These are phyloP conservation scores for Troides oblongomaculatus DNA, from an alignment of 2,888 invertebrate species.

Conservation along the genomic window DNA sequence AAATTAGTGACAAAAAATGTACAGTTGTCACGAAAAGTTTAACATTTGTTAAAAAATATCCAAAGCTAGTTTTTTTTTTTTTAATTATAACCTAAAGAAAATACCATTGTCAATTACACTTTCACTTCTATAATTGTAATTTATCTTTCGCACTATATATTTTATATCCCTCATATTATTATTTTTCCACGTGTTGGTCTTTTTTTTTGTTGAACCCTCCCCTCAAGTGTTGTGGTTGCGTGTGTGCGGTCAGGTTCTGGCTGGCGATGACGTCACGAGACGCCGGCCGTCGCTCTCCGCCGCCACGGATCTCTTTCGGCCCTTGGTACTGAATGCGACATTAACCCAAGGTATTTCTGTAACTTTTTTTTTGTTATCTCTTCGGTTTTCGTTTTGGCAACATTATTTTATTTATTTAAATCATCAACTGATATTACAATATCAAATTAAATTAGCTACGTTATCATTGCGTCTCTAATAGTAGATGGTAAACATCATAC, in stretches of 20 bases:
- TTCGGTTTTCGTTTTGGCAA: background rate
- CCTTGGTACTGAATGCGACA: constrained; percentile 67
- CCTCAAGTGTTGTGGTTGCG: constrained; percentile 31
- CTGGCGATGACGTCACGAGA: constrained; percentile 63
- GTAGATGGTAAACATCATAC: no score
- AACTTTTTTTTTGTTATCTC: background rate
- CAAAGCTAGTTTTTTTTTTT: background rate
- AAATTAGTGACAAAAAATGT: constrained; percentile 27
- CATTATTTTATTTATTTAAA: background rate
- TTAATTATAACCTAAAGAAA: no score
- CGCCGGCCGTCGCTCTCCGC: constrained; percentile 61
- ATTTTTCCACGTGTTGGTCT: constrained; percentile 36
- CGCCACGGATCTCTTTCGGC: constrained; percentile 77
- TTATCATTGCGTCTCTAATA: no score
- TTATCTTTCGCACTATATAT: constrained; percentile 4
- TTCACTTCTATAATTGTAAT: constrained; percentile 1
- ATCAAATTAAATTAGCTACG: no score
- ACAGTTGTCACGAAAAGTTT: constrained; percentile 20
- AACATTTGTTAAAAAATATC: background rate
- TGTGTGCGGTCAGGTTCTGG: constrained; percentile 61
- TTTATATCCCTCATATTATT: constrained; percentile 31
- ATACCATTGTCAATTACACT: background rate
- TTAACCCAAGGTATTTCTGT: constrained; percentile 36
- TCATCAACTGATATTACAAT: no score
- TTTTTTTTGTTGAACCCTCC: constrained; percentile 36